phyloP scores from a whole-genome alignment of 2,888 invertebrate genomes.

The Pocota personata region DNA sequence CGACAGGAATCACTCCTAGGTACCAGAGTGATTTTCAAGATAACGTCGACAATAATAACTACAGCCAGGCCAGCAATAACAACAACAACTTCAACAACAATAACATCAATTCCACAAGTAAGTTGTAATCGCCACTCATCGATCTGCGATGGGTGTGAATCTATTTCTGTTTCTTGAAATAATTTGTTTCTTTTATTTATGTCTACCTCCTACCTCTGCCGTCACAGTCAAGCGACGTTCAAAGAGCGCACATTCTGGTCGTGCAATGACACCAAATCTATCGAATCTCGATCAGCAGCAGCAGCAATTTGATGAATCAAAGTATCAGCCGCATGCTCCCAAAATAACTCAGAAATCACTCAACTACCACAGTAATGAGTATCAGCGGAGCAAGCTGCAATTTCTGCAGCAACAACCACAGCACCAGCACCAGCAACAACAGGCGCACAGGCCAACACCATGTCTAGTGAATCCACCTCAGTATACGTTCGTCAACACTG shows the following conservation, averaged over 20 bases:
- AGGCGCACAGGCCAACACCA: slow-evolving; percentile 74
- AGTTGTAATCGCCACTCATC: slow-evolving; percentile 28
- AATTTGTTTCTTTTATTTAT: slow-evolving; percentile 21
- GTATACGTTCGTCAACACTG: slow-evolving; percentile 80
- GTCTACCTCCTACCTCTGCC: slow-evolving; percentile 9
- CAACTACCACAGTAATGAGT: slow-evolving; percentile 82
- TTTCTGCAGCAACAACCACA: slow-evolving; percentile 78
- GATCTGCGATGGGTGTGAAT: slow-evolving; percentile 2
- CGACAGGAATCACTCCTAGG: slow-evolving; percentile 86
- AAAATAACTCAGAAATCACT: slow-evolving; percentile 82
- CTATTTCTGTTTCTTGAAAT: slow-evolving; percentile 57
- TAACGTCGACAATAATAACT: slow-evolving; percentile 84
- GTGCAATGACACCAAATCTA: slow-evolving; percentile 78
- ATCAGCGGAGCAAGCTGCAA: slow-evolving; percentile 79
- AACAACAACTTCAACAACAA: slow-evolving; percentile 60
- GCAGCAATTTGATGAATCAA: slow-evolving; percentile 73
- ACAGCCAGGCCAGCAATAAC: slow-evolving; percentile 77
- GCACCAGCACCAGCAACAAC: slow-evolving; percentile 59
- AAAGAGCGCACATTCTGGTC: slow-evolving; percentile 82
- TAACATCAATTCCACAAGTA: slow-evolving; percentile 65
- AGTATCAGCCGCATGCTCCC: slow-evolving; percentile 75
- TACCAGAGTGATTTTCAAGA: slow-evolving; percentile 86
- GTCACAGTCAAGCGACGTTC: slow-evolving; percentile 82
- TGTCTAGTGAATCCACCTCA: slow-evolving; percentile 76
- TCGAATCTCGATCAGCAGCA: slow-evolving; percentile 76